phyloP scores from a whole-genome alignment of 2,797 vertebrate genomes.

The Sebastes melanostomus region DNA sequence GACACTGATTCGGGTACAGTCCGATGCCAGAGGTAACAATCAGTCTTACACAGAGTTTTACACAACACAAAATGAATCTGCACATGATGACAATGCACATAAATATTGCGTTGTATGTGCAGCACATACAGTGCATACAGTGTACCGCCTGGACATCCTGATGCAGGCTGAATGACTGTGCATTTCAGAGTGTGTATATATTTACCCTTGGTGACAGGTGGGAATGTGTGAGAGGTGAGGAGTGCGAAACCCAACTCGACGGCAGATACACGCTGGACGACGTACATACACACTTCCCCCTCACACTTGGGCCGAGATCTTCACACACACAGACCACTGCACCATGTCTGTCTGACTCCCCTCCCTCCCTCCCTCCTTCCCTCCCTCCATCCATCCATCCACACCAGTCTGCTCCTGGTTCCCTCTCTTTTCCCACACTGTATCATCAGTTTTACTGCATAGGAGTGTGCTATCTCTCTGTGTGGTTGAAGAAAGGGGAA shows the following conservation, averaged over 20 bases:
- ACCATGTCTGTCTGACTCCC: slow-evolving; percentile 41
- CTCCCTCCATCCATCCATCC: neutral
- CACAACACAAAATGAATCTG: neutral
- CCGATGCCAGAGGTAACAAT: neutral
- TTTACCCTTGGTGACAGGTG: slow-evolving; percentile 85
- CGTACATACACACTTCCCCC: slow-evolving; percentile 57
- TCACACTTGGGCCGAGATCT: slow-evolving; percentile 67
- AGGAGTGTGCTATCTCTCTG: neutral
- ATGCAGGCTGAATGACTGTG: slow-evolving; percentile 51
- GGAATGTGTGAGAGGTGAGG: slow-evolving; percentile 83
- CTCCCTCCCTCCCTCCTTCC: neutral
- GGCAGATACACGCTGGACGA: slow-evolving; percentile 47
- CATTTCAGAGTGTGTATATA: slow-evolving; percentile 76
- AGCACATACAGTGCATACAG: neutral
- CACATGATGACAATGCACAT: slow-evolving; percentile 1
- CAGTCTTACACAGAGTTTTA: neutral
- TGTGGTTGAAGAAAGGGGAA: neutral
- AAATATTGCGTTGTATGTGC: neutral
- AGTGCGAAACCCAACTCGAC: slow-evolving; percentile 80
- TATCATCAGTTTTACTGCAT: neutral
- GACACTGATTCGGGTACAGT: neutral
- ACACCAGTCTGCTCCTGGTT: neutral
- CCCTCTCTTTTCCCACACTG: slow-evolving; percentile 31
- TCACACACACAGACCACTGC: slow-evolving; percentile 60
- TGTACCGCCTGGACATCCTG: slow-evolving; percentile 7